A percentile compares a stretch with the other conserved stretches of the same genome.
Conservation (phyloP, 2,797 vertebrate species). For the Netta rufina region DNA sequence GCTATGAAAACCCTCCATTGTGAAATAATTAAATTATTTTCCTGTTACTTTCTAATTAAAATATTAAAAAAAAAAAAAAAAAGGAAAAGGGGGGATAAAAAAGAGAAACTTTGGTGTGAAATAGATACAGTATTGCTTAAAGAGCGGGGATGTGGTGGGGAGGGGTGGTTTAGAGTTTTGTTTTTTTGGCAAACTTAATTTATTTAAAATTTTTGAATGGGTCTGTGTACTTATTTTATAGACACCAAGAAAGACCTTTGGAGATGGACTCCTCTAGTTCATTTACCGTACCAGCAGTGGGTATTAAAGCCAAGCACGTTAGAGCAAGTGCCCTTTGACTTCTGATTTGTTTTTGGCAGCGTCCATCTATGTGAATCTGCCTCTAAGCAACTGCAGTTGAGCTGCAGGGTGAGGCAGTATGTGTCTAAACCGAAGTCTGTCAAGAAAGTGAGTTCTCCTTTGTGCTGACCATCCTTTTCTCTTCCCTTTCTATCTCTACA, state of each 20-base stretch:
- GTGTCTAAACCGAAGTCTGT: background rate
- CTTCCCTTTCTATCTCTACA: background rate
- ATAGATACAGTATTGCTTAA: conserved; percentile 8
- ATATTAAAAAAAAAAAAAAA: background rate
- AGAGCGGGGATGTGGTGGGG: background rate
- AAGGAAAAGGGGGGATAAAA: background rate
- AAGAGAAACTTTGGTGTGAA: background rate
- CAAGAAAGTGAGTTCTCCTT: background rate
- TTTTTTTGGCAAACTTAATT: conserved; percentile 18
- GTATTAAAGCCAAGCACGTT: background rate
- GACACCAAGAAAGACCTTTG: background rate
- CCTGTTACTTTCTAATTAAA: conserved; percentile 62
- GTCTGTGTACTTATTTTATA: background rate
- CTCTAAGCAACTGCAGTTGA: background rate
- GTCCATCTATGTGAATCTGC: background rate
- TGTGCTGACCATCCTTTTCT: background rate
- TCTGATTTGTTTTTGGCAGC: background rate
- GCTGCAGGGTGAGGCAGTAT: background rate
- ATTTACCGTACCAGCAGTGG: background rate
- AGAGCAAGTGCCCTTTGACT: background rate
- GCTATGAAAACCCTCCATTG: conserved; percentile 62
- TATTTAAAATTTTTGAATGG: conserved; percentile 21
- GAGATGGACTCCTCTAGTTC: background rate
- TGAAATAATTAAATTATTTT: conserved; percentile 70
- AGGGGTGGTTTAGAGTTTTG: background rate